Base-by-base conservation (phyloP, 2,797 vertebrate species). In the Sandelia bainsii region DNA sequence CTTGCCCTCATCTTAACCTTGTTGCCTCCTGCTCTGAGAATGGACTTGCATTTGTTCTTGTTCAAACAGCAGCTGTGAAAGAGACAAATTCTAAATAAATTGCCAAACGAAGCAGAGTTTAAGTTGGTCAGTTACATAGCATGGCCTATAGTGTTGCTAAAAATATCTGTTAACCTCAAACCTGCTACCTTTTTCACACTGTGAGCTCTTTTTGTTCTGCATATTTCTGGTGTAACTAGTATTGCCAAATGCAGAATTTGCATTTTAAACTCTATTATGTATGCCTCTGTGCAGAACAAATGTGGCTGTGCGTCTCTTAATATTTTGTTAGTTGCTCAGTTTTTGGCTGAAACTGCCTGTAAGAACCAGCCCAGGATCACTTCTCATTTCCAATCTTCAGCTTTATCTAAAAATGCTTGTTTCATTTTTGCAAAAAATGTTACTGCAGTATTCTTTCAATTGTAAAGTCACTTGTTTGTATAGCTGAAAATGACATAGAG, bases 341-440 rank as follows among this genome's bases (percentile, higher is more conserved):
- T 67, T 13, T 62, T 74, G 44, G 52, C 42, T 57, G 44, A 84
- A 79, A 69, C 14, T 65, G 22, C 39, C 19, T 1, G 0, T 6
- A 62, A 49, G 57, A 63, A 58, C 34, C 59, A 48, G 9, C n/a
- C 29, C n/a, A 49, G 49, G 44, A 69, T 81, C 72, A 77, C 76
- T 82, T 81, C 69, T 77, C 57, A 56, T 80, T 86, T 77, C 29
- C 72, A 9, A 77, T 63, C 20, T n/a, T 46, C 50, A 82, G 14
- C 58, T n/a, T 23, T 4, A 77, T 16, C 12, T 0, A 39, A 66
- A 40, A 62, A 51, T 65, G 11, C 19, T 40, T 34, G 11, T 69
- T 62, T 50, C 2, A 39, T 73, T 64, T 56, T 59, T 58, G 23
- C 17, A 50, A 57, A 75, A 72, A 64, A 34, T 13, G 1, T 12